Conservation (phyloP, 2,113 vertebrate species). For the Cottus gobio region DNA sequence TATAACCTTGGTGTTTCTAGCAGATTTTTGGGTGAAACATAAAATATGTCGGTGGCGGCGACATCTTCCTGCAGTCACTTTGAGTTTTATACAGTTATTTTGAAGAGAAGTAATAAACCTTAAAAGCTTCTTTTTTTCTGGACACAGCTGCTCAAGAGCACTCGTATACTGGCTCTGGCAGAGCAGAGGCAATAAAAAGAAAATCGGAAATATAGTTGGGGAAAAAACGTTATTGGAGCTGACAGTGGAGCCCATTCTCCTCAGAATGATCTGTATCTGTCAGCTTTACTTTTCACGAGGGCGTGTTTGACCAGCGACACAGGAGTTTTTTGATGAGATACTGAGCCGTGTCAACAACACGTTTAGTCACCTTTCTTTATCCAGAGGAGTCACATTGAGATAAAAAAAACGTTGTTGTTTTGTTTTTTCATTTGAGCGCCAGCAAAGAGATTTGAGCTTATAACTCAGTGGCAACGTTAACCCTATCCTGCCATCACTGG, state of each 20-base stretch:
- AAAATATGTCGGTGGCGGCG: not conserved
- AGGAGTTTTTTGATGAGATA: slow-evolving; percentile 53
- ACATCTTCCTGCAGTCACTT: slow-evolving; percentile 21
- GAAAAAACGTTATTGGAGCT: slow-evolving; percentile 22
- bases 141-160: not conserved
- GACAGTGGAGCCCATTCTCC: slow-evolving; percentile 34
- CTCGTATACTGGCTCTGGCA: not conserved
- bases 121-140: slow-evolving; percentile 3
- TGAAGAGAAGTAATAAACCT: slow-evolving; percentile 2
- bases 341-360: slow-evolving; percentile 50
- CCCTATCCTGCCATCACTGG: slow-evolving; percentile 8
- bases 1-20: not conserved
- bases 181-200: slow-evolving; percentile 8
- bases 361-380: slow-evolving; percentile 63
- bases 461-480: slow-evolving; percentile 27
- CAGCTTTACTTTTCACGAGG: slow-evolving; percentile 59
- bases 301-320: slow-evolving; percentile 66
- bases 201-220: slow-evolving; percentile 2
- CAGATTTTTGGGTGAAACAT: not conserved
- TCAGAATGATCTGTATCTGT: slow-evolving; percentile 50
- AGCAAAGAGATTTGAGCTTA: slow-evolving; percentile 49
- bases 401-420: slow-evolving; percentile 26
- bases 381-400: slow-evolving; percentile 54
- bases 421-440: slow-evolving; percentile 39
- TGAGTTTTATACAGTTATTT: slow-evolving; percentile 12